Percentiles rank a stretch among this genome's conserved stretches.
Conservation (phyloP, 2,113 vertebrate genomes). For the Centrocercus urophasianus region DNA sequence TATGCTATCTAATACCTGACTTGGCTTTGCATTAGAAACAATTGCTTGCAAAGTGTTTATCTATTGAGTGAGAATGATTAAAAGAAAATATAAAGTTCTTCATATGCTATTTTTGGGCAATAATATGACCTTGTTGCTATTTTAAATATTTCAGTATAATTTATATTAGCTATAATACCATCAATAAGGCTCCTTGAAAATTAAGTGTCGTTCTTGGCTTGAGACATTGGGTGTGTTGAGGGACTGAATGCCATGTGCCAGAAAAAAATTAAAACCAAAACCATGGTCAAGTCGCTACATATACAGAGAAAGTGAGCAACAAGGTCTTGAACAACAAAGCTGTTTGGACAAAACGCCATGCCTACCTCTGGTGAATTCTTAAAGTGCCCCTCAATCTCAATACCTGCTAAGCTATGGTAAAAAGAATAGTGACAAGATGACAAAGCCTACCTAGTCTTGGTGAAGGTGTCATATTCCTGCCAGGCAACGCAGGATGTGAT, state of each 20-base stretch:
- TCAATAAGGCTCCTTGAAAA: conserved; percentile 58
- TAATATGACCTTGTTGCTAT: conserved; percentile 24
- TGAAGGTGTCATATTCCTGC: neutral
- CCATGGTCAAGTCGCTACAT: conserved; percentile 2
- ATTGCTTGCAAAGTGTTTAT: conserved; percentile 52
- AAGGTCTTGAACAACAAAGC: neutral
- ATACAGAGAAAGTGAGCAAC: conserved; percentile 8
- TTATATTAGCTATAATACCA: conserved; percentile 62
- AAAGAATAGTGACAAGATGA: neutral
- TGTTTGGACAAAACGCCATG: neutral
- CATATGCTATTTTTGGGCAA: conserved; percentile 32
- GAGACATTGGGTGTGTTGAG: conserved; percentile 33
- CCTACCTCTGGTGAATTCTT: neutral
- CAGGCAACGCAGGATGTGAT: neutral
- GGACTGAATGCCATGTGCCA: conserved; percentile 59
- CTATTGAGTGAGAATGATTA: conserved; percentile 45
- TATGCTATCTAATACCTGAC: conserved; percentile 38
- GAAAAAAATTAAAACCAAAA: conserved; percentile 69
- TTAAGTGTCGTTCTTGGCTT: conserved; percentile 72
- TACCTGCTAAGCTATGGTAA: neutral
- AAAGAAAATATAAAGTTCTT: conserved; percentile 45
- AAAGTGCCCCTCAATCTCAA: neutral
- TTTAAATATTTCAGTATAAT: conserved; percentile 62
- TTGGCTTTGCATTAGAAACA: conserved; percentile 38
- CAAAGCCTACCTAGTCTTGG: neutral